These are phyloP conservation scores for Pardosa pseudoannulata DNA, from an alignment of 2,888 invertebrate genomes.

Conservation along the genomic window DNA sequence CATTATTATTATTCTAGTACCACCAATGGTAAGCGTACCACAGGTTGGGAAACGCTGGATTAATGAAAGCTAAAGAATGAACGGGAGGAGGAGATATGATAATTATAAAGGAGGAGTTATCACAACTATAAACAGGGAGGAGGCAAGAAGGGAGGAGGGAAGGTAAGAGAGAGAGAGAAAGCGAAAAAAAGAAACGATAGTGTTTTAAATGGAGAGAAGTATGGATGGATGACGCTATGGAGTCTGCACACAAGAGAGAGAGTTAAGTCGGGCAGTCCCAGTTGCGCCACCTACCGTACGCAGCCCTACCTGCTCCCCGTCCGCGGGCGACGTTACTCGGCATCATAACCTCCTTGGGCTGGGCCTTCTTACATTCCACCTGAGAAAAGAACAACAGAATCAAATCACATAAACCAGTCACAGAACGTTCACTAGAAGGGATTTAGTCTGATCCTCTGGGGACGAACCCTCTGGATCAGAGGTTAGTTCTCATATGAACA, in stretches of 20 bases:
- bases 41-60: no score
- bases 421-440: no score
- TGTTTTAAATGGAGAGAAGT: slow-evolving; percentile 32
- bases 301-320: slow-evolving; percentile 94
- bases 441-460: no score
- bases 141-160: neutral
- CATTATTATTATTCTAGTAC: no score
- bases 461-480: no score
- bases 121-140: neutral
- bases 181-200: neutral
- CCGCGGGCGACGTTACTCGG: slow-evolving; percentile 97
- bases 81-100: no score
- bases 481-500: no score
- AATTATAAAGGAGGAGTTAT: neutral
- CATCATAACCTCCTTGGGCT: slow-evolving; percentile 99
- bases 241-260: slow-evolving; percentile 60
- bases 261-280: slow-evolving; percentile 28
- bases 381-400: slow-evolving; percentile 80
- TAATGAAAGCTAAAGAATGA: neutral
- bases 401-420: no score
- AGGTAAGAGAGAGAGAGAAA: slow-evolving; percentile 4
- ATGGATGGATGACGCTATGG: slow-evolving; percentile 66
- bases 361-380: slow-evolving; percentile 99
- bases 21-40: no score
- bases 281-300: slow-evolving; percentile 92